Evolutionary conservation across 2,797 vertebrate species (phyloP).

Genomic region (Syndactyla subalaris): DNA sequence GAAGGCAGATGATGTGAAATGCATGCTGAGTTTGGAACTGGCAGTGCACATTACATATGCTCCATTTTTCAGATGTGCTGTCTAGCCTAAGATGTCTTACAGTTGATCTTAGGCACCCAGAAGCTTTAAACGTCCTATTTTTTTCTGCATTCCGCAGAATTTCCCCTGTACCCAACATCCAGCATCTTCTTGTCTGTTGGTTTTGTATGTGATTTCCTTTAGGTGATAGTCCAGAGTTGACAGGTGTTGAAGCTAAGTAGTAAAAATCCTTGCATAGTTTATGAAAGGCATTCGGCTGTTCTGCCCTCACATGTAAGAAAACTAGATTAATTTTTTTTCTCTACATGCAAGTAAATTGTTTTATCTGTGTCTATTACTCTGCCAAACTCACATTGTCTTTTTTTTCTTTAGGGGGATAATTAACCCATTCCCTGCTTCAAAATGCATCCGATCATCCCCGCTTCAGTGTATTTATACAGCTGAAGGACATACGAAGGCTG

Average conservation of each 20-base stretch:
- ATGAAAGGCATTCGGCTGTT: background rate
- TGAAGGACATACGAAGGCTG: slow-evolving; percentile 95
- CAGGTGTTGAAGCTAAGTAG: background rate
- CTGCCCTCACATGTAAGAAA: background rate
- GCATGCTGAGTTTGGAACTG: background rate
- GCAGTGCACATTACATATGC: background rate
- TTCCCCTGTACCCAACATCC: background rate
- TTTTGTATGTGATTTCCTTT: background rate
- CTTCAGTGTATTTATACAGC: slow-evolving; percentile 90
- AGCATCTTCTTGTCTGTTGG: background rate
- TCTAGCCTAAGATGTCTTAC: background rate
- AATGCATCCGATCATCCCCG: slow-evolving; percentile 74
- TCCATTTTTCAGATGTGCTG: background rate
- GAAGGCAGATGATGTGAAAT: background rate
- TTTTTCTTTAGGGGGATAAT: slow-evolving; percentile 87
- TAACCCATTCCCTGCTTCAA: slow-evolving; percentile 84
- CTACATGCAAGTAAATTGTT: background rate
- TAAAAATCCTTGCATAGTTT: background rate
- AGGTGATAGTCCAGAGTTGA: background rate
- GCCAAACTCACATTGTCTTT: background rate
- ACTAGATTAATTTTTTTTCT: background rate
- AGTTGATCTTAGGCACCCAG: background rate
- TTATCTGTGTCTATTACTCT: background rate
- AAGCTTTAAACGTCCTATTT: background rate
- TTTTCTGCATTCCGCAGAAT: background rate